Percentiles rank a stretch among this genome's conserved stretches.
Conservation (phyloP, 2,888 invertebrate species). For the Drosophila robusta region DNA sequence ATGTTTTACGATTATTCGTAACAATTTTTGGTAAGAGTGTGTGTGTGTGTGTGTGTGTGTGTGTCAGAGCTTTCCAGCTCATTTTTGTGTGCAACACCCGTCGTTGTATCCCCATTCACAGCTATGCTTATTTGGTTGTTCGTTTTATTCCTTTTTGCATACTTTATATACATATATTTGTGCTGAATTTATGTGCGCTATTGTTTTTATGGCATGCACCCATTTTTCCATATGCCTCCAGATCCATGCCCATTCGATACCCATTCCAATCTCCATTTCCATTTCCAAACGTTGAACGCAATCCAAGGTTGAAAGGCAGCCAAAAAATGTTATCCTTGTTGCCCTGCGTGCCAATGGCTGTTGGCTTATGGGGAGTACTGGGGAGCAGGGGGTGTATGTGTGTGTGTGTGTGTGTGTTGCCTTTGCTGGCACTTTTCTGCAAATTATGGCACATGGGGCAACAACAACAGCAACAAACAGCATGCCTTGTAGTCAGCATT, state of each 20-base stretch:
- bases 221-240: slow-evolving; percentile 71
- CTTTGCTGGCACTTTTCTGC: slow-evolving; percentile 69
- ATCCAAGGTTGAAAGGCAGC: slow-evolving; percentile 56
- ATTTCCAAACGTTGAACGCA: slow-evolving; percentile 42
- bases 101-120: slow-evolving; percentile 23
- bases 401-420: slow-evolving; percentile 34
- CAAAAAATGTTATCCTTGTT: slow-evolving; percentile 71
- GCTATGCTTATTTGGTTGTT: slow-evolving; percentile 51
- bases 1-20: slow-evolving; percentile 74
- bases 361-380: slow-evolving; percentile 8
- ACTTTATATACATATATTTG: slow-evolving; percentile 74
- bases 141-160: slow-evolving; percentile 76
- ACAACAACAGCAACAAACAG: slow-evolving; percentile 41
- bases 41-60: slow-evolving; percentile 16
- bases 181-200: slow-evolving; percentile 81
- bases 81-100: slow-evolving; percentile 48
- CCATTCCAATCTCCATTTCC: slow-evolving; percentile 29
- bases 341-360: slow-evolving; percentile 25
- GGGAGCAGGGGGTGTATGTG: slow-evolving; percentile 6
- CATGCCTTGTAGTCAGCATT: slow-evolving; percentile 66
- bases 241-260: slow-evolving; percentile 21
- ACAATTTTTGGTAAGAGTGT: slow-evolving; percentile 40
- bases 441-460: slow-evolving; percentile 81
- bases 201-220: slow-evolving; percentile 83
- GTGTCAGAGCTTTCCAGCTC: slow-evolving; percentile 42